phyloP scores from a whole-genome alignment of 1,140 invertebrate genomes.

The Zaprionus gabonicus region DNA sequence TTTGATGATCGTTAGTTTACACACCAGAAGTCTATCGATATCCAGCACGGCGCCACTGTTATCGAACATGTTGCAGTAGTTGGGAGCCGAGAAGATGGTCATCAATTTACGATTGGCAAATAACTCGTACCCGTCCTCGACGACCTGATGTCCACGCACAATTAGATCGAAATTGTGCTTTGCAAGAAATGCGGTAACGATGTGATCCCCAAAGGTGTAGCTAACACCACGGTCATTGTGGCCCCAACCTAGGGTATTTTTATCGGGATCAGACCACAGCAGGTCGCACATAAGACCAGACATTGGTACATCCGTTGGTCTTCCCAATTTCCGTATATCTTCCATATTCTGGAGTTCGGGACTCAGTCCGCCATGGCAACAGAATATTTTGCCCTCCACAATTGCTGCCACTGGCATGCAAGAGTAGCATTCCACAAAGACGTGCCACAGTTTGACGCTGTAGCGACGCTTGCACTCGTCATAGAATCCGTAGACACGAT shows the following conservation, averaged over 20 bases:
- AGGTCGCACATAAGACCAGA: constrained; percentile 26
- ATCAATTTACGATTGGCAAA: constrained; percentile 26
- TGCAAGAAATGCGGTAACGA: constrained; percentile 9
- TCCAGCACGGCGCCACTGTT: constrained; percentile 20
- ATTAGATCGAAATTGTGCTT: constrained; percentile 15
- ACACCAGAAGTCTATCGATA: neutral
- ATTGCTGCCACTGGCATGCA: constrained; percentile 41
- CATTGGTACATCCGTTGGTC: constrained; percentile 28
- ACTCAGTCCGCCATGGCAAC: constrained; percentile 40
- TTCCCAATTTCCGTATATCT: constrained; percentile 5
- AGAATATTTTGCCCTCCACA: constrained; percentile 28
- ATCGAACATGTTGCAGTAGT: constrained; percentile 40
- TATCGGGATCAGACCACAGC: constrained; percentile 38
- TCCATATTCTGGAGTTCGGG: constrained; percentile 9
- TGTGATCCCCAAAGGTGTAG: constrained; percentile 6
- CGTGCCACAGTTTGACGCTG: constrained; percentile 22
- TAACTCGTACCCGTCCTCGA: constrained; percentile 39
- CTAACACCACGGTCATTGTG: constrained; percentile 30
- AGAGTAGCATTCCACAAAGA: constrained; percentile 40
- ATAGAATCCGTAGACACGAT: constrained; percentile 34
- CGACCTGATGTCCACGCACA: constrained; percentile 41
- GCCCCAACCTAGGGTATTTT: constrained; percentile 4
- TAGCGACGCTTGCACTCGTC: constrained; percentile 48
- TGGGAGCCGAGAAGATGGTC: constrained; percentile 40
- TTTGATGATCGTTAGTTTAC: constrained; percentile 22